Conservation (phyloP, 2,113 vertebrate genomes). For the Sinosuthora webbiana region DNA sequence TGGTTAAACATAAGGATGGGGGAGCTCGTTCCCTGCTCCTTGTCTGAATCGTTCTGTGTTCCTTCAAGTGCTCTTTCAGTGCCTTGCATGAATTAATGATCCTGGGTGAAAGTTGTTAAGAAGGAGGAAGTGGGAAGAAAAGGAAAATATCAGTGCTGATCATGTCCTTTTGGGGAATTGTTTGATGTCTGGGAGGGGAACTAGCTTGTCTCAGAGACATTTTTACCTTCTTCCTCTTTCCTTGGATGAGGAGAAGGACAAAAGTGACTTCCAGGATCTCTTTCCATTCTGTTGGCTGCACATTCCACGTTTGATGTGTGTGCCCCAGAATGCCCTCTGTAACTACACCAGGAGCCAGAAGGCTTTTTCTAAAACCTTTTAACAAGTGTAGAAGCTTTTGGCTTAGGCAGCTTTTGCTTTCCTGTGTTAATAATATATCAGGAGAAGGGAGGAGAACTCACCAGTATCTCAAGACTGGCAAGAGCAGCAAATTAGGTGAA, state of each 20-base stretch:
- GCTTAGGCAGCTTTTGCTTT: not conserved
- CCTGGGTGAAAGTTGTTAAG: not conserved
- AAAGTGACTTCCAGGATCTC: not conserved
- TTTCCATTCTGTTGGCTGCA: not conserved
- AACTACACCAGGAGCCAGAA: not conserved
- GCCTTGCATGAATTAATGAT: not conserved
- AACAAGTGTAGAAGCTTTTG: not conserved
- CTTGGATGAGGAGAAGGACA: not conserved
- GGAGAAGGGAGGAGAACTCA: not conserved
- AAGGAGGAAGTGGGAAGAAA: not conserved
- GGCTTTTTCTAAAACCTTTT: not conserved
- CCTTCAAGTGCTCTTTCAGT: not conserved
- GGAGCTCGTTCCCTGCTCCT: not conserved
- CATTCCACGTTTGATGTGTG: not conserved
- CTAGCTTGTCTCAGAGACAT: not conserved
- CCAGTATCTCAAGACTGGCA: not conserved
- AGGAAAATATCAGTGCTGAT: not conserved
- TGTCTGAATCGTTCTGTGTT: not conserved
- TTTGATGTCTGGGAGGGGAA: not conserved
- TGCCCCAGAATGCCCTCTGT: not conserved
- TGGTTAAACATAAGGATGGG: not conserved
- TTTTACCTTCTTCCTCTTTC: not conserved
- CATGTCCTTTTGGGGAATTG: not conserved
- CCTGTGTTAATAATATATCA: not conserved
- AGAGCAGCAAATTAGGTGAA: not conserved